A percentile compares a stretch with the other conserved stretches of the same genome.
phyloP scores from a whole-genome alignment of 2,888 invertebrate genomes.

The Eugnorisma glareosa region DNA sequence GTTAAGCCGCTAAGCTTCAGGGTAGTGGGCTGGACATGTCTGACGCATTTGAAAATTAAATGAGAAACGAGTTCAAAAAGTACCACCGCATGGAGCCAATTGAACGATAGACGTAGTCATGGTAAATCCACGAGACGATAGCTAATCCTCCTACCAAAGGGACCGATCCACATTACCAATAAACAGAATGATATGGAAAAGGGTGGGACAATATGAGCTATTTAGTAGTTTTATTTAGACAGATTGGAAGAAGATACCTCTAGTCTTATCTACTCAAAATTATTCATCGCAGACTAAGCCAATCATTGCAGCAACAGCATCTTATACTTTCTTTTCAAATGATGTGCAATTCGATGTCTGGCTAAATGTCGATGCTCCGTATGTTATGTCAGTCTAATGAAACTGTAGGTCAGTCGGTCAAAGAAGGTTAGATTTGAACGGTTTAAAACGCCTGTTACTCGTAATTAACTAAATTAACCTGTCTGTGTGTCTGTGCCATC shows the following conservation, averaged over 20 bases:
- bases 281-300: background rate
- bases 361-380: constrained; percentile 34
- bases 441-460: constrained; percentile 14
- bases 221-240: background rate
- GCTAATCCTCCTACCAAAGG: background rate
- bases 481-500: constrained; percentile 17
- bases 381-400: constrained; percentile 44
- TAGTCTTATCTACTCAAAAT: background rate
- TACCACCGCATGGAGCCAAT: background rate
- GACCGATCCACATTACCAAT: background rate
- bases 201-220: background rate
- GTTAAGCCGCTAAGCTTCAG: background rate
- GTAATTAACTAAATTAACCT: constrained; percentile 46
- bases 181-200: background rate
- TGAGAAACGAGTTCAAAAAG: background rate
- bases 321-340: constrained; percentile 11
- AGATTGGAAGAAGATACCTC: background rate
- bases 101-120: background rate
- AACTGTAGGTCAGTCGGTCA: constrained; percentile 57
- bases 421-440: constrained; percentile 46
- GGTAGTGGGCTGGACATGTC: background rate
- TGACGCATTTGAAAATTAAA: background rate
- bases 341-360: constrained; percentile 22
- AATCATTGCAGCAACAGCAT: background rate
- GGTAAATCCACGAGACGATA: background rate